These are phyloP conservation scores for Zaprionus africanus DNA, from an alignment of 1,140 invertebrate species.

Conservation along the genomic window DNA sequence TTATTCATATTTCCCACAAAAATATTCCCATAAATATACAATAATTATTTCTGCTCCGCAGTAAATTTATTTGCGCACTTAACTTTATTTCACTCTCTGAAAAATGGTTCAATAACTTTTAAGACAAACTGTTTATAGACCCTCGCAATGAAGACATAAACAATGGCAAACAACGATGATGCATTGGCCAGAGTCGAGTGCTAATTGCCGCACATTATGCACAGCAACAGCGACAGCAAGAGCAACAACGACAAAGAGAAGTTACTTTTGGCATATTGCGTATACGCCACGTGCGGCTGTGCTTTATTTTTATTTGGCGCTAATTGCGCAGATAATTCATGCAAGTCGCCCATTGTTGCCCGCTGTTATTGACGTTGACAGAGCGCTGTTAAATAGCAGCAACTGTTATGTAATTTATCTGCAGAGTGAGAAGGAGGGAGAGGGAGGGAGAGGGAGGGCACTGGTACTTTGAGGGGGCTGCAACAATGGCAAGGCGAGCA, in stretches of 20 bases:
- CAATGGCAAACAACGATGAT: conserved; percentile 7
- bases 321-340: conserved; percentile 43
- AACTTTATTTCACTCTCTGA: not conserved
- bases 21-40: not conserved
- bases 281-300: conserved; percentile 25
- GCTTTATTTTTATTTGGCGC: conserved; percentile 11
- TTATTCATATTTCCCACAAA: no score
- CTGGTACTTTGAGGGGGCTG: conserved; percentile 6
- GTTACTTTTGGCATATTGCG: conserved; percentile 26
- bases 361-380: conserved; percentile 12
- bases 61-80: conserved; percentile 16
- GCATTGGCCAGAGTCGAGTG: conserved; percentile 1
- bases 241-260: conserved; percentile 3
- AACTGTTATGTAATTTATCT: conserved; percentile 24
- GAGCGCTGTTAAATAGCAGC: conserved; percentile 16
- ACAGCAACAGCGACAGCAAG: conserved; percentile 3
- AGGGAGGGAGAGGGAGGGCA: not conserved
- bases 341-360: conserved; percentile 19
- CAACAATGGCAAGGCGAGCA: conserved; percentile 24
- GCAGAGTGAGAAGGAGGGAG: not conserved
- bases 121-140: conserved; percentile 40
- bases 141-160: conserved; percentile 10
- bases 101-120: conserved; percentile 28
- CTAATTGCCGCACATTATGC: conserved; percentile 35
- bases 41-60: not conserved